Conservation (phyloP, 64 coral and sea anemone species). For the Pocillopora damicornis region DNA sequence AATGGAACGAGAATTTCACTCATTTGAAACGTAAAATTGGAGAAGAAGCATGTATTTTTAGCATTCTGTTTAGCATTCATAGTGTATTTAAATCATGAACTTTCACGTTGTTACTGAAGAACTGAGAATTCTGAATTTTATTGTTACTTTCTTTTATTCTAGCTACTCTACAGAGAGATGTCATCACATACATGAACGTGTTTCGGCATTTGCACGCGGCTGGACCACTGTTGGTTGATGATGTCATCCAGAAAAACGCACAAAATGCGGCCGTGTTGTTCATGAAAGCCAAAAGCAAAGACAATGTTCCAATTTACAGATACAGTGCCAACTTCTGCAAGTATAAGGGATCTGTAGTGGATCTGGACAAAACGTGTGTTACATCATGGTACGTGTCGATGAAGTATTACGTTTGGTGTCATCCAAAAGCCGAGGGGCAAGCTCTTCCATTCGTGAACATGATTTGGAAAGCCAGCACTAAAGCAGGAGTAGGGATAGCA, state of each 20-base stretch:
- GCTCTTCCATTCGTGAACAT: constrained; percentile 85
- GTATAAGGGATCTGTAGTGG: constrained; percentile 44
- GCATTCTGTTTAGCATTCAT: too few species aligned
- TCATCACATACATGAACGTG: constrained; percentile 70
- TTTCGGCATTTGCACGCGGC: constrained; percentile 80
- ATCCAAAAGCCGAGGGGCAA: constrained; percentile 49
- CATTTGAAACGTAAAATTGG: too few species aligned
- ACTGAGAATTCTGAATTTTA: too few species aligned
- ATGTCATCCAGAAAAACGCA: constrained; percentile 46
- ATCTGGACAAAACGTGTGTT: constrained; percentile 30
- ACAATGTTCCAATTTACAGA: constrained; percentile 26
- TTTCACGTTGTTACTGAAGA: too few species aligned
- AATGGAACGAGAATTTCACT: too few species aligned
- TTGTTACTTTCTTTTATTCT: neutral
- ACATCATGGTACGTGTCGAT: constrained; percentile 66
- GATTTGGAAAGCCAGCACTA: constrained; percentile 67
- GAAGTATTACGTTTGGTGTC: constrained; percentile 68
- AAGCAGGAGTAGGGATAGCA: constrained; percentile 60
- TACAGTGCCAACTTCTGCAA: constrained; percentile 73
- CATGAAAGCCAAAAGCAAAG: constrained; percentile 9
- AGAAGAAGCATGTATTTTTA: too few species aligned
- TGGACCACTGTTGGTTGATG: constrained; percentile 61
- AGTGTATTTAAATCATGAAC: too few species aligned
- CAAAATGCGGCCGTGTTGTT: constrained; percentile 55
- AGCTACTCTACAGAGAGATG: constrained; percentile 55